Conservation (phyloP, 2,113 vertebrate genomes). For the Origma solitaria region DNA sequence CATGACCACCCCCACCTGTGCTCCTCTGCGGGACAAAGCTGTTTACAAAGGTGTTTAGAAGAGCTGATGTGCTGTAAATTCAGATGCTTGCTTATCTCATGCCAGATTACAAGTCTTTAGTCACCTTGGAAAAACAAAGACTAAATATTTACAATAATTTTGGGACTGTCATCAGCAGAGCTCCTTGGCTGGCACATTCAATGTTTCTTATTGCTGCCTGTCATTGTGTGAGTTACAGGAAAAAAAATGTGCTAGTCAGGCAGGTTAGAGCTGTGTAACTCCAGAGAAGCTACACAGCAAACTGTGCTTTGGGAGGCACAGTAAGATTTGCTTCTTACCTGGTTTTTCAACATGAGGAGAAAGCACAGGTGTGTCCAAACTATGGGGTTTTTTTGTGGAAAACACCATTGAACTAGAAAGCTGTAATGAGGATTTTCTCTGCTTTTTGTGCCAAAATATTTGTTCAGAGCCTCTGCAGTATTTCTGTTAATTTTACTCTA, state of each 20-base stretch:
- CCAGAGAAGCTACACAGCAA: not conserved
- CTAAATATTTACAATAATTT: not conserved
- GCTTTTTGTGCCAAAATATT: not conserved
- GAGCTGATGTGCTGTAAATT: not conserved
- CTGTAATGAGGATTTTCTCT: not conserved
- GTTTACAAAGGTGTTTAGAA: not conserved
- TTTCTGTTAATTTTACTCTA: not conserved
- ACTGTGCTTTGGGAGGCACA: not conserved
- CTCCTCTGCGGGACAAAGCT: not conserved
- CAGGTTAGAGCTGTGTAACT: not conserved
- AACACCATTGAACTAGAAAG: not conserved
- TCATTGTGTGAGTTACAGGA: not conserved
- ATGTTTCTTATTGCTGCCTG: not conserved
- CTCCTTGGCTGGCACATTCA: not conserved
- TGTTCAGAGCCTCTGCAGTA: not conserved
- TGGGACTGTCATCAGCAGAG: not conserved
- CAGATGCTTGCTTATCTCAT: not conserved
- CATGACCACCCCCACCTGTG: not conserved
- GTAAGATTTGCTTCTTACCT: not conserved
- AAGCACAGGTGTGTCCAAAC: not conserved
- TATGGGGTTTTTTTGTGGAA: not conserved
- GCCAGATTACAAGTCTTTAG: not conserved
- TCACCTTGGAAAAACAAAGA: not conserved
- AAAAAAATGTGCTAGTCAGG: not conserved
- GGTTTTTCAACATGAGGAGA: not conserved